A percentile compares a stretch with the other conserved stretches of the same genome.
These are phyloP conservation scores for Drosophila arawakana DNA, from an alignment of 1,140 invertebrate genomes.

Conservation along the genomic window DNA sequence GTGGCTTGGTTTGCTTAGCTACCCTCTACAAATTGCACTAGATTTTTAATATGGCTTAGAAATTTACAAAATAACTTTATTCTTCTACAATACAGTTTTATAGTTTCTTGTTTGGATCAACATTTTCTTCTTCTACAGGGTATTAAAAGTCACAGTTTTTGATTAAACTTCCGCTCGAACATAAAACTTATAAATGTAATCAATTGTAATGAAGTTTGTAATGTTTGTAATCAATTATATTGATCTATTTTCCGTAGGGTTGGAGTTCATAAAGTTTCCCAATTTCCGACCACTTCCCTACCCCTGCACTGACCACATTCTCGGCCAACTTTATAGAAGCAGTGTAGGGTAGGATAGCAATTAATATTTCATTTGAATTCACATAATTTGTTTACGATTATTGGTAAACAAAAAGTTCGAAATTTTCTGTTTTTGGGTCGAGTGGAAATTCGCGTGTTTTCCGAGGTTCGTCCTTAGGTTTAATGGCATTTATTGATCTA, in stretches of 20 bases:
- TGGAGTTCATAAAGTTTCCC: neutral
- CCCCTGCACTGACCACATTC: neutral
- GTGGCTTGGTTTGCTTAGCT: no score
- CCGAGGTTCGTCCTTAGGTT: constrained; percentile 14
- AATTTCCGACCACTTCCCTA: neutral
- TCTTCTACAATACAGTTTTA: no score
- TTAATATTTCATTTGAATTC: constrained; percentile 75
- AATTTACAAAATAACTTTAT: no score
- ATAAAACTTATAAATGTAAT: neutral
- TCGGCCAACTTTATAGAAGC: neutral
- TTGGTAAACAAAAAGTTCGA: constrained; percentile 61
- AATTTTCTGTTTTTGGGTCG: constrained; percentile 24
- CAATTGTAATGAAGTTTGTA: constrained; percentile 5
- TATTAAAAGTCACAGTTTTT: no score
- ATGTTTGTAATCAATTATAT: constrained; percentile 18
- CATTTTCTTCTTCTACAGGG: no score
- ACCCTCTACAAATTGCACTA: no score
- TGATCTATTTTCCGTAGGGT: constrained; percentile 5
- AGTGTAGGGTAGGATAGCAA: constrained; percentile 8
- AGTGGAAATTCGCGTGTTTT: constrained; percentile 71
- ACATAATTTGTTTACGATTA: constrained; percentile 75
- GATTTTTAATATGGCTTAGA: no score
- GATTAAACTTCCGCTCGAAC: no score
- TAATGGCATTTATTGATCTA: constrained; percentile 63
- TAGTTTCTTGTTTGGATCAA: no score